Base-by-base conservation (phyloP, 2,888 invertebrate genomes). In the Parnassius mnemosyne region DNA sequence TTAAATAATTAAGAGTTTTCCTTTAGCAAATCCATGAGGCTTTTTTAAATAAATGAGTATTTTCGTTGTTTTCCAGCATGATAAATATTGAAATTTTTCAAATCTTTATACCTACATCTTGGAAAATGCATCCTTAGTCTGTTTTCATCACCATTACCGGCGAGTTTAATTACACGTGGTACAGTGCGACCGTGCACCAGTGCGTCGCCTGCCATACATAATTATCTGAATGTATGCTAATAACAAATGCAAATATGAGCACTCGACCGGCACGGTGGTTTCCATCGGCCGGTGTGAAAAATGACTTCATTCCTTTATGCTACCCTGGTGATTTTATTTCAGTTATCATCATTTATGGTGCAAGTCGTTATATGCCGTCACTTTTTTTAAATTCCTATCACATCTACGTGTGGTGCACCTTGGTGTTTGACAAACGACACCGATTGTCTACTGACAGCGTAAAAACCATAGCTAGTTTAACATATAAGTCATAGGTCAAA, bases 141-240 rank as follows among this genome's bases (percentile, higher is more conserved):
- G 66, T 53, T 67, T 68, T 71, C 76, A 72, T 73, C 72, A 74
- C 13, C 16, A 13, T 71, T 77, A 73, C 76, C 74, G 75, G 75
- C 70, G 73, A 68, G 67, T 71, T 75, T 82, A 84, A 86, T 84
- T 84, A 82, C 76, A 73, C 71, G 66, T 74, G 71, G 77, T 75
- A 74, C 72, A 74, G 69, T 72, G 73, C 79, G 76, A 77, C 75
- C 68, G 75, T 72, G 72, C 72, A 67, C 71, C 72, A 71, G 72
- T 75, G 77, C 78, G 75, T 69, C 75, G 77, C 78, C 80, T 84
- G 83, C 85, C 86, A 83, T 77, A 85, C 78, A 81, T 85, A 88
- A 89, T 89, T 88, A 89, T 86, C 82, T 77, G 81, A 69, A 78
- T 75, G 80, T 83, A 87, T 84, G 85, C 79, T 83, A 88, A 88